These are phyloP conservation scores for Acanthoscelides obtectus DNA, from an alignment of 2,888 invertebrate species.

Conservation along the genomic window DNA sequence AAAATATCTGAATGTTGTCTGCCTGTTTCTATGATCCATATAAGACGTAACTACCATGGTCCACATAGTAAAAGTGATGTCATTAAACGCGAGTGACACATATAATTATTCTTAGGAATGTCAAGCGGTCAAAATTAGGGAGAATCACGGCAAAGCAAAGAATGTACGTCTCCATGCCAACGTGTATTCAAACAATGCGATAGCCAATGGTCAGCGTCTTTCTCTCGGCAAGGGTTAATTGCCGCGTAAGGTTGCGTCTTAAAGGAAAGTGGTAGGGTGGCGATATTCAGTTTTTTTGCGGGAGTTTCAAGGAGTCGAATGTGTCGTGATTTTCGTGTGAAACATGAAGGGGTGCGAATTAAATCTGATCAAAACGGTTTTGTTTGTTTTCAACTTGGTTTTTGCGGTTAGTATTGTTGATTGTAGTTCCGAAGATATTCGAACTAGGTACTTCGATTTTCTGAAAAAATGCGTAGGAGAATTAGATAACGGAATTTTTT, in stretches of 20 bases:
- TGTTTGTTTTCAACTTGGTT: slow-evolving; percentile 68
- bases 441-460: too few species aligned
- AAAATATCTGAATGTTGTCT: too few species aligned
- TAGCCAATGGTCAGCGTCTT: slow-evolving; percentile 8
- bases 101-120: neutral
- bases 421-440: too few species aligned
- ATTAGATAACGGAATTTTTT: too few species aligned
- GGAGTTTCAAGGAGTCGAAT: slow-evolving; percentile 9
- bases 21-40: too few species aligned
- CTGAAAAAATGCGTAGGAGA: too few species aligned
- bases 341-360: slow-evolving; percentile 51
- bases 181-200: slow-evolving; percentile 6
- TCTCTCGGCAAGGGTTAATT: slow-evolving; percentile 18
- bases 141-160: neutral
- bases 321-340: neutral
- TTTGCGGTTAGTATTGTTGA: slow-evolving; percentile 61
- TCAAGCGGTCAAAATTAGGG: neutral
- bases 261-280: neutral
- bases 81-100: neutral
- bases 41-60: too few species aligned
- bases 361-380: slow-evolving; percentile 69
- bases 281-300: slow-evolving; percentile 6
- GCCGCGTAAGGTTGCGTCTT: slow-evolving; percentile 13
- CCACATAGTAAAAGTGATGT: neutral
- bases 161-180: neutral